Evolutionary conservation across 1,140 invertebrate genomes (phyloP).

Genomic region (Oreohelix idahoensis): DNA sequence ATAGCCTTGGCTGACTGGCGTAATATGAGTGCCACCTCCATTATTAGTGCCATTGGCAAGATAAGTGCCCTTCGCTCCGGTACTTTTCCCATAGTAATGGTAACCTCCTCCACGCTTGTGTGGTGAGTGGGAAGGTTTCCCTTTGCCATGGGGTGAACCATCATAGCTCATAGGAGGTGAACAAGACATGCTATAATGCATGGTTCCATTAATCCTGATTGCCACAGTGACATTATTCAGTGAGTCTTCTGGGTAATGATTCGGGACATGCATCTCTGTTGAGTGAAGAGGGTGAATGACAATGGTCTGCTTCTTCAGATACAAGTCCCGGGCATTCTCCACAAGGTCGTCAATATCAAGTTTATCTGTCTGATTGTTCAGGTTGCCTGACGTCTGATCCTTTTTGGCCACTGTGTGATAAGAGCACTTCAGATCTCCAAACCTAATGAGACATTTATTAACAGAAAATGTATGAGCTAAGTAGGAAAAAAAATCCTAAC

Average conservation of each 20-base stretch:
- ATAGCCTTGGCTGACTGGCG: background rate
- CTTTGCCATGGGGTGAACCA: constrained; percentile 33
- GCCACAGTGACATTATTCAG: constrained; percentile 12
- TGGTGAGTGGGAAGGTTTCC: background rate
- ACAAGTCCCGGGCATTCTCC: constrained; percentile 38
- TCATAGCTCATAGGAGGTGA: constrained; percentile 6
- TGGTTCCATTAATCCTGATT: constrained; percentile 30
- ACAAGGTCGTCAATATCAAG: constrained; percentile 58
- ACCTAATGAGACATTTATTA: constrained; percentile 66
- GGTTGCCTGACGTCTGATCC: constrained; percentile 71
- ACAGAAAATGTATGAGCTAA: too few species aligned
- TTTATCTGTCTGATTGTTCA: constrained; percentile 71
- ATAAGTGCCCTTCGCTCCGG: constrained; percentile 18
- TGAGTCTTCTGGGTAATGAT: constrained; percentile 16
- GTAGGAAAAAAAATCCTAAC: too few species aligned
- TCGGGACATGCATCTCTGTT: constrained; percentile 33
- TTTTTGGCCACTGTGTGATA: constrained; percentile 80
- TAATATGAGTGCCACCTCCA: background rate
- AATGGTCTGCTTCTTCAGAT: constrained; percentile 36
- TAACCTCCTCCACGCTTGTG: constrained; percentile 16
- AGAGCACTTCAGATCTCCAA: constrained; percentile 80
- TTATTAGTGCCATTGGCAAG: background rate
- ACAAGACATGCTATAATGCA: constrained; percentile 22
- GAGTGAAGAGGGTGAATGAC: constrained; percentile 27
- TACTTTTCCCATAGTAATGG: constrained; percentile 34